Evolutionary conservation across 2,888 invertebrate species (phyloP).

Genomic region (Autographa pulchrina): DNA sequence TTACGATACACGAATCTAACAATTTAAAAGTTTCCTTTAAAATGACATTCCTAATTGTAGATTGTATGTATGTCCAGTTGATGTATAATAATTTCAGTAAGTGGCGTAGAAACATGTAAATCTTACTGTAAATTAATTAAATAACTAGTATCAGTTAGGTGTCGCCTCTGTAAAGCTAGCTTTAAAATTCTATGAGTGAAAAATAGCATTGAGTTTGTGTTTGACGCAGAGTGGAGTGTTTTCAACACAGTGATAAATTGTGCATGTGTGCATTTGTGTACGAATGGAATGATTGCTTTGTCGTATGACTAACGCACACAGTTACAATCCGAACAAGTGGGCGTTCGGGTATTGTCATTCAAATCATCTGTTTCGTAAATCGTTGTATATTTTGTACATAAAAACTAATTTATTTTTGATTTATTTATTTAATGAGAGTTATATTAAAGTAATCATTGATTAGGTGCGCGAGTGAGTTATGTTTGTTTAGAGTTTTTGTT

Average conservation of each 20-base stretch:
- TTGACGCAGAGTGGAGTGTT: conserved; percentile 41
- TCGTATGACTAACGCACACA: conserved; percentile 60
- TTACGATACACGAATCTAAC: neutral
- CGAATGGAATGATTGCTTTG: conserved; percentile 27
- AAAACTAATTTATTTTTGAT: conserved; percentile 78
- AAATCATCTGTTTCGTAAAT: conserved; percentile 86
- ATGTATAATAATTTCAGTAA: neutral
- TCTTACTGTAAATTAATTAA: neutral
- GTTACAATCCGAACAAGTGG: conserved; percentile 65
- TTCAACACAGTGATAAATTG: conserved; percentile 53
- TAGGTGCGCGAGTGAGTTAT: conserved; percentile 73
- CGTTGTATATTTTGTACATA: conserved; percentile 85
- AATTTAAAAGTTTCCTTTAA: neutral
- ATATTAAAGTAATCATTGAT: conserved; percentile 64
- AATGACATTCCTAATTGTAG: neutral
- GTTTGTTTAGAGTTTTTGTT: conserved; percentile 76
- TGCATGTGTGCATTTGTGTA: conserved; percentile 39
- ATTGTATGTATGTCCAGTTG: neutral
- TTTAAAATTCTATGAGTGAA: conserved; percentile 10
- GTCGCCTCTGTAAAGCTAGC: neutral
- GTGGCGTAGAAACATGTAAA: neutral
- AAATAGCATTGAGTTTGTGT: conserved; percentile 17
- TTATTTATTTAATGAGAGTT: conserved; percentile 75
- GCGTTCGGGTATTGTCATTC: conserved; percentile 74
- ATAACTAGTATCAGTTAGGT: neutral